Evolutionary conservation across 2,113 vertebrate species (phyloP), one percentile per base, ranked within the genome.

Genomic region (Gorilla gorilla): DNA sequence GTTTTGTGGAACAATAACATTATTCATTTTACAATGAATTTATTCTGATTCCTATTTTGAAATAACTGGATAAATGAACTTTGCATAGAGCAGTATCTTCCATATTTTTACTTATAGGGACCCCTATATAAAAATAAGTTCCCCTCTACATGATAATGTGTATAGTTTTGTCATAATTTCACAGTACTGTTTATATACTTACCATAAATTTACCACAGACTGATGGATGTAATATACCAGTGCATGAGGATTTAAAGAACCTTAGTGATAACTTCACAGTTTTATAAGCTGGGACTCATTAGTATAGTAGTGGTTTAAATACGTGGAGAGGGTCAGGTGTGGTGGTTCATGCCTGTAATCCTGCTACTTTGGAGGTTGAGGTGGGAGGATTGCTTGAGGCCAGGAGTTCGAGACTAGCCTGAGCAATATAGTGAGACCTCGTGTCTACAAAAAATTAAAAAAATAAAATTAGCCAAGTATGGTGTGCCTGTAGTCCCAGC

Each of bases 21-120:
- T 85, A n/a, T 76, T 95, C 17, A 85, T 76, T 96, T 95, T 83
- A 81, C 83, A 94, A n/a, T 50, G 38, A 97, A 43, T 96, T 81
- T 90, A 78, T 93, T 73, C 38, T 75, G 73, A 61, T 55, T 94
- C 23, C 18, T 89, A 18, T 80, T 96, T 94, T 92, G 90, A 90
- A 90, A 70, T 93, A 93, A 94, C 84, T 80, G 35, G 82, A 72
- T 93, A 96, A 80, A 73, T 96, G 45, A 92, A 45, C 45, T 96
- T 95, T 80, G 8, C 20, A 52, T 89, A 91, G 48, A 91, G 89
- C 4, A 50, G 3, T 91, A 13, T 82, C 66, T 96, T 35, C 43
- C 38, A 43, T 52, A 64, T 89, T 82, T 97, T 87, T 83, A 76
- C 22, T 79, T 79, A n/a, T 80, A 59, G 57, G n/a, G 20, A 95